These are phyloP conservation scores for Lochmaea capreae DNA, from an alignment of 2,888 invertebrate species.

Conservation along the genomic window DNA sequence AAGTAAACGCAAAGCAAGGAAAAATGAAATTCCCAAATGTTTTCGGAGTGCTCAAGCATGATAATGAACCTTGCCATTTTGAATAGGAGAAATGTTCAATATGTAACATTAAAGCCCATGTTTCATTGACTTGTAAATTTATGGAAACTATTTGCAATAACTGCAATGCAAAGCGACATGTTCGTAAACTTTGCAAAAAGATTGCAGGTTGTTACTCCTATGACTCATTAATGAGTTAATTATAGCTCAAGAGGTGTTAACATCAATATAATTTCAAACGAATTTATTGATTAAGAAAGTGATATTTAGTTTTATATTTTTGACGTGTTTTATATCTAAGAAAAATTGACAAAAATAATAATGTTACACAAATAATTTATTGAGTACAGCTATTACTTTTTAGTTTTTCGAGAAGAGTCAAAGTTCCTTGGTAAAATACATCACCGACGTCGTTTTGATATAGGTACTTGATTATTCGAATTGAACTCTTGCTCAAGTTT, in stretches of 20 bases:
- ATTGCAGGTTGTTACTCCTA: too few relatives aligned
- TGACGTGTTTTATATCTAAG: too few relatives aligned
- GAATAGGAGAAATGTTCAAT: slow-evolving; percentile 36
- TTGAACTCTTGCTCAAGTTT: too few relatives aligned
- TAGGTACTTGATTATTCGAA: too few relatives aligned
- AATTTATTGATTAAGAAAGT: neutral
- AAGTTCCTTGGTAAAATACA: too few relatives aligned
- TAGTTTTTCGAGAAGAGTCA: too few relatives aligned
- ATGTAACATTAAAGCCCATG: slow-evolving; percentile 38
- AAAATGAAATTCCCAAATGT: slow-evolving; percentile 35
- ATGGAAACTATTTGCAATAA: slow-evolving; percentile 36
- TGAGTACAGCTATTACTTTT: too few relatives aligned
- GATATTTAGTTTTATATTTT: neutral
- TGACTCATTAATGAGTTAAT: neutral
- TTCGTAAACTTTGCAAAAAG: slow-evolving; percentile 35
- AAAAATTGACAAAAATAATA: too few relatives aligned
- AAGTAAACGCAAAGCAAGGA: slow-evolving; percentile 33
- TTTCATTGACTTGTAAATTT: slow-evolving; percentile 40
- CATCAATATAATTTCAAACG: neutral
- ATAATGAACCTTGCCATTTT: slow-evolving; percentile 33
- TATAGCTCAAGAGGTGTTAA: neutral
- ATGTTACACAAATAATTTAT: too few relatives aligned
- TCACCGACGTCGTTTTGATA: too few relatives aligned
- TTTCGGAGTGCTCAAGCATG: slow-evolving; percentile 33
- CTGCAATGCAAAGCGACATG: slow-evolving; percentile 34